Percentiles rank a stretch among this genome's conserved stretches.
phyloP scores from a whole-genome alignment of 2,113 vertebrate genomes.

The Mola mola region DNA sequence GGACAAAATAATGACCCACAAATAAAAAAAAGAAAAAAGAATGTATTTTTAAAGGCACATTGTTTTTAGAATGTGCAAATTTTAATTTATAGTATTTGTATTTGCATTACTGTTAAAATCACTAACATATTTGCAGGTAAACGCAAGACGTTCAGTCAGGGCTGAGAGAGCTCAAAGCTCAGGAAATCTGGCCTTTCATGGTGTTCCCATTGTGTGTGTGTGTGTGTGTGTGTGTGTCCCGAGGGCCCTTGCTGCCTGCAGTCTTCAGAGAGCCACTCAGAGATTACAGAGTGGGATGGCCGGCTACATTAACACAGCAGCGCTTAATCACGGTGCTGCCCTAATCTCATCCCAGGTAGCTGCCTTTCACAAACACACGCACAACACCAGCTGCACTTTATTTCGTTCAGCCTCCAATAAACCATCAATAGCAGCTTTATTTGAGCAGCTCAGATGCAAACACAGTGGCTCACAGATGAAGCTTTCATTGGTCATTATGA shows the following conservation, averaged over 20 bases:
- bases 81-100: not conserved
- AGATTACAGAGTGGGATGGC: conserved; percentile 66
- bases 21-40: too few relatives aligned
- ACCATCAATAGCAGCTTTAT: conserved; percentile 13
- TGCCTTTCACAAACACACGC: conserved; percentile 60
- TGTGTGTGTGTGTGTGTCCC: conserved; percentile 33
- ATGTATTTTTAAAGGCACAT: too few relatives aligned
- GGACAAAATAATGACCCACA: too few relatives aligned
- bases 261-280: conserved; percentile 69
- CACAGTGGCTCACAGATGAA: too few relatives aligned
- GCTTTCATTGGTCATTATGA: too few relatives aligned
- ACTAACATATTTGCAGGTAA: conserved; percentile 7
- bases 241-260: conserved; percentile 64
- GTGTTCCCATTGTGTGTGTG: conserved; percentile 22
- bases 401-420: conserved; percentile 6
- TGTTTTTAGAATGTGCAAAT: too few relatives aligned
- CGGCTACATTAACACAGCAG: conserved; percentile 77
- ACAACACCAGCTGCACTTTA: conserved; percentile 21
- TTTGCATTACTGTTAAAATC: too few relatives aligned
- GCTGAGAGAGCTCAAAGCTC: conserved; percentile 38
- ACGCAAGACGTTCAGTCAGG: conserved; percentile 25
- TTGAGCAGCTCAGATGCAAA: conserved; percentile 4
- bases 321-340: conserved; percentile 63
- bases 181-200: conserved; percentile 52
- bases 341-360: conserved; percentile 78